phyloP scores from a whole-genome alignment of 2,797 vertebrate genomes.

The Fringilla coelebs region DNA sequence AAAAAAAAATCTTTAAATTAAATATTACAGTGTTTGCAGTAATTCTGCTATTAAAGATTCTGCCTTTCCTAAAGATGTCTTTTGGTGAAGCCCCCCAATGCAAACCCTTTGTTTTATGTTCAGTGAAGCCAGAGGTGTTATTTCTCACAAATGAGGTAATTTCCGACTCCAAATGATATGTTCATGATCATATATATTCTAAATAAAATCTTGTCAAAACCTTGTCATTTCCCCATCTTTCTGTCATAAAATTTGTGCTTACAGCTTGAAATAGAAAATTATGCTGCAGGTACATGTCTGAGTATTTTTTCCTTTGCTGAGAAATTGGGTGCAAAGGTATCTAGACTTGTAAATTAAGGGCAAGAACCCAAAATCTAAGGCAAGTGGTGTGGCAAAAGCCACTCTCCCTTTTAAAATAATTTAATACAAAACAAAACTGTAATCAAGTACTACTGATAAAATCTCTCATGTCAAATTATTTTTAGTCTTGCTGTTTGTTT shows the following conservation, averaged over 20 bases:
- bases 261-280: conserved; percentile 1
- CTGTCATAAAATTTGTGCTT: neutral
- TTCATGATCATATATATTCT: conserved; percentile 3
- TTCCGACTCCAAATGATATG: neutral
- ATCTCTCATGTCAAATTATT: neutral
- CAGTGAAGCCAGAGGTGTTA: neutral
- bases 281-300: neutral
- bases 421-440: neutral
- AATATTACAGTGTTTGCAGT: neutral
- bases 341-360: neutral
- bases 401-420: neutral
- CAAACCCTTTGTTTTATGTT: conserved; percentile 17
- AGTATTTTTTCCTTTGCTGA: neutral
- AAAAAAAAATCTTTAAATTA: neutral
- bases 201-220: conserved; percentile 5
- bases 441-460: neutral
- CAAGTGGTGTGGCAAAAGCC: neutral
- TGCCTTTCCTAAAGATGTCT: neutral
- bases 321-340: neutral
- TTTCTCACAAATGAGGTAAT: conserved; percentile 19
- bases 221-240: neutral
- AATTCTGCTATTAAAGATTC: neutral
- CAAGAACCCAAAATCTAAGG: neutral
- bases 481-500: neutral
- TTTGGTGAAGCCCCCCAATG: neutral